Base-by-base conservation (phyloP, 2,888 invertebrate species). In the Beris morrisii region DNA sequence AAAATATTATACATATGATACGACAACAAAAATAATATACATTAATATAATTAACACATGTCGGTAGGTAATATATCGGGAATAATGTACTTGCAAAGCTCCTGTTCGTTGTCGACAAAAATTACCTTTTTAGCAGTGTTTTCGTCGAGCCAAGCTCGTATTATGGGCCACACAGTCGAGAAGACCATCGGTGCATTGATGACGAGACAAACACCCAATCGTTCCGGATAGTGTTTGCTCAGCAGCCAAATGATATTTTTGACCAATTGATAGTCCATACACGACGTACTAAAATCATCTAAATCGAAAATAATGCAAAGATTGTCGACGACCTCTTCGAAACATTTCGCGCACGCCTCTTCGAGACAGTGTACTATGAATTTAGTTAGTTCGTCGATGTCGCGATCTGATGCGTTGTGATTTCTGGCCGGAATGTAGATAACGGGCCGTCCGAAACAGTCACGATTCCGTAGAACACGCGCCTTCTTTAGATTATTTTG, bases 181-280 rank as follows among this genome's bases (percentile, higher is more conserved):
- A 92, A 92, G 65, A 92, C 82, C 1, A 86, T 79, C 3, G 91
- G 89, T 1, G 91, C 84, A 79, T 91, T 91, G 64, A 89, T 84
- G 65, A 92, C 86, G 48, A 92, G 83, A 73, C 91, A 91, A 45
- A 89, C 84, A 1, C 92, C 92, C 64, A 92, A 83, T 38, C 91
- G 82, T 76, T 92, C 92, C 0, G 91, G 91, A 76, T 90, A 92
- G 75, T 91, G 90, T 69, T 87, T 85, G 73, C 88, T 87, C 11
- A 91, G 83, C 46, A 91, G 78, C 90, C 90, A 90, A 70, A 91
- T 90, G 44, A 92, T 81, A 76, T 90, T 91, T 78, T 91, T 91
- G 12, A 91, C 84, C 69, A 91, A 84, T 77, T 90, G 90, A 77
- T 91, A 91, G 75, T 92, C 91, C 90, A 92, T 91, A 74, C 89